Conservation (phyloP, 2,888 invertebrate genomes). For the Lacanobia wlatinum region DNA sequence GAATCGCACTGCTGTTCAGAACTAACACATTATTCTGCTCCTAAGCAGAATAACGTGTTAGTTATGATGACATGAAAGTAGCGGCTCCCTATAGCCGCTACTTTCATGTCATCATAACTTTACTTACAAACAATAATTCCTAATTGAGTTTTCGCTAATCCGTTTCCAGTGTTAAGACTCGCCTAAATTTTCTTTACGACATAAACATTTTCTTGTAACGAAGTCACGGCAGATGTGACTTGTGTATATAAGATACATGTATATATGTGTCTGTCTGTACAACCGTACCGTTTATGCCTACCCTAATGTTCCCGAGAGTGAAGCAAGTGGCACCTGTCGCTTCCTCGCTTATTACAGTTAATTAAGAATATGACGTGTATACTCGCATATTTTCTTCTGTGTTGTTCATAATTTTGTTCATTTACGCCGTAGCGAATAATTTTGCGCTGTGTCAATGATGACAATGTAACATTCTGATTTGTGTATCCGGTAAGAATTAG, state of each 20-base stretch:
- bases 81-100: too few relatives aligned
- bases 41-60: too few relatives aligned
- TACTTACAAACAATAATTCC: neutral
- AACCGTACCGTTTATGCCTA: slow-evolving; percentile 18
- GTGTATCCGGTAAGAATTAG: slow-evolving; percentile 1
- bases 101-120: neutral
- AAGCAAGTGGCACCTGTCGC: slow-evolving; percentile 37
- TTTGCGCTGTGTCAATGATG: neutral
- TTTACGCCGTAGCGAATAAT: slow-evolving; percentile 9
- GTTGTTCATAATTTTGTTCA: slow-evolving; percentile 36
- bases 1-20: neutral
- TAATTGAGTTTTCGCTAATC: slow-evolving; percentile 1
- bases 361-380: slow-evolving; percentile 41
- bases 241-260: slow-evolving; percentile 18
- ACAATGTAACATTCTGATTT: neutral
- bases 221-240: slow-evolving; percentile 32
- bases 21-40: neutral
- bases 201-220: slow-evolving; percentile 35
- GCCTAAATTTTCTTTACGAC: slow-evolving; percentile 6
- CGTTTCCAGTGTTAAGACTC: neutral
- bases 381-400: slow-evolving; percentile 39
- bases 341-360: slow-evolving; percentile 46
- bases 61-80: too few relatives aligned
- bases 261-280: slow-evolving; percentile 17
- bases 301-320: slow-evolving; percentile 22